Evolutionary conservation across 1,140 invertebrate species (phyloP).

Genomic region (Polyergus mexicanus): DNA sequence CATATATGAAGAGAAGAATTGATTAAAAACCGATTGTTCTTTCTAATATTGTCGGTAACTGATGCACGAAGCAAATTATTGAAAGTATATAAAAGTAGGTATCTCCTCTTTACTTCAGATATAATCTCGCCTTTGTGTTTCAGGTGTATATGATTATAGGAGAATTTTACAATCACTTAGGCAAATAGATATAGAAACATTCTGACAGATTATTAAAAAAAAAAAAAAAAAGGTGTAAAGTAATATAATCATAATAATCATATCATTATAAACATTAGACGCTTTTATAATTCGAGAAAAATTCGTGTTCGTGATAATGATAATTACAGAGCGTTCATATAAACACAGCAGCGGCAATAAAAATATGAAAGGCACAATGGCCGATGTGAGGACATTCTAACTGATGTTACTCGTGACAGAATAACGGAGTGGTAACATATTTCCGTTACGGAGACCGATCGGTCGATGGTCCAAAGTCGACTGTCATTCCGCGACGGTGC

Average conservation of each 20-base stretch:
- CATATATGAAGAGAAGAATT: neutral
- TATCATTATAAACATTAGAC: neutral
- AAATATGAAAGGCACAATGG: neutral
- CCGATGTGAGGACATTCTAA: neutral
- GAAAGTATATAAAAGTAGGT: neutral
- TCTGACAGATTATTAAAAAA: neutral
- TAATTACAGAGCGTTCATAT: neutral
- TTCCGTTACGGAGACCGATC: slow-evolving; percentile 46
- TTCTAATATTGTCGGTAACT: slow-evolving; percentile 14
- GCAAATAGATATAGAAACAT: neutral
- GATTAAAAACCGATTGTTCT: slow-evolving; percentile 13
- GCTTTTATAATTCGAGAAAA: neutral
- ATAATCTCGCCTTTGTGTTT: neutral
- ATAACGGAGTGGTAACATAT: slow-evolving; percentile 1
- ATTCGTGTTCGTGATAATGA: neutral
- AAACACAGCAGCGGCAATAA: neutral
- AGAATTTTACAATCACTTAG: neutral
- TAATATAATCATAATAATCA: neutral
- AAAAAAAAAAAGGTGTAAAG: neutral
- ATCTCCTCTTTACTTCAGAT: slow-evolving; percentile 10
- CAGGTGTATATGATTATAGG: neutral
- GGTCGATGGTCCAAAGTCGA: slow-evolving; percentile 83
- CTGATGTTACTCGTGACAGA: neutral
- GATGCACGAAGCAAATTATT: neutral
- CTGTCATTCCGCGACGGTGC: slow-evolving; percentile 73